Conservation (phyloP, 2,888 invertebrate genomes). For the Drosophila neonasuta region DNA sequence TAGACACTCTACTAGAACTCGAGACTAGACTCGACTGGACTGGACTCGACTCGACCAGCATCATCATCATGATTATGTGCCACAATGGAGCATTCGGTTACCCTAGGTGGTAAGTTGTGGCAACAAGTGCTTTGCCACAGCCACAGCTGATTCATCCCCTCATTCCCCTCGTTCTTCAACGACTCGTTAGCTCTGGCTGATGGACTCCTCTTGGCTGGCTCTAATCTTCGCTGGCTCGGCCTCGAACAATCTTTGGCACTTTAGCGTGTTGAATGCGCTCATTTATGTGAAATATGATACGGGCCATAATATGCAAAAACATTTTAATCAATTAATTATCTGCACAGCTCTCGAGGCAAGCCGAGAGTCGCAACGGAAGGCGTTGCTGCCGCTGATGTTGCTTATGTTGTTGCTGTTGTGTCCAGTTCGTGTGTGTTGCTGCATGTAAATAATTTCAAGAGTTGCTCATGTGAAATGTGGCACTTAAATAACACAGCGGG, state of each 20-base stretch:
- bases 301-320: constrained; percentile 76
- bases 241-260: constrained; percentile 71
- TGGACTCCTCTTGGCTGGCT: constrained; percentile 31
- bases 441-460: constrained; percentile 73
- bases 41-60: constrained; percentile 32
- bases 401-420: constrained; percentile 9
- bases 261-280: constrained; percentile 78
- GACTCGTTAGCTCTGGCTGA: constrained; percentile 16
- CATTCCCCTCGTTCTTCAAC: constrained; percentile 5
- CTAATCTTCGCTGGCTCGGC: constrained; percentile 51
- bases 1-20: constrained; percentile 23
- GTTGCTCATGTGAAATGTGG: constrained; percentile 77
- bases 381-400: constrained; percentile 20
- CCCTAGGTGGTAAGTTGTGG: constrained; percentile 77
- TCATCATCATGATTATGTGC: constrained; percentile 44
- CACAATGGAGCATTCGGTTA: constrained; percentile 51
- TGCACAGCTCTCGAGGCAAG: constrained; percentile 50
- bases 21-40: constrained; percentile 6
- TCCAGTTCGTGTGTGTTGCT: constrained; percentile 38
- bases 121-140: constrained; percentile 68
- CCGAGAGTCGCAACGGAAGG: constrained; percentile 27
- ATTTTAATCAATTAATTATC: constrained; percentile 81
- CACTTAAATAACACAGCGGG: constrained; percentile 75
- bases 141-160: constrained; percentile 30
- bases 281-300: constrained; percentile 80